A percentile compares a stretch with the other conserved stretches of the same genome.
Evolutionary conservation across 2,888 invertebrate genomes (phyloP).

Genomic region (Pachymerium ferrugineum): DNA sequence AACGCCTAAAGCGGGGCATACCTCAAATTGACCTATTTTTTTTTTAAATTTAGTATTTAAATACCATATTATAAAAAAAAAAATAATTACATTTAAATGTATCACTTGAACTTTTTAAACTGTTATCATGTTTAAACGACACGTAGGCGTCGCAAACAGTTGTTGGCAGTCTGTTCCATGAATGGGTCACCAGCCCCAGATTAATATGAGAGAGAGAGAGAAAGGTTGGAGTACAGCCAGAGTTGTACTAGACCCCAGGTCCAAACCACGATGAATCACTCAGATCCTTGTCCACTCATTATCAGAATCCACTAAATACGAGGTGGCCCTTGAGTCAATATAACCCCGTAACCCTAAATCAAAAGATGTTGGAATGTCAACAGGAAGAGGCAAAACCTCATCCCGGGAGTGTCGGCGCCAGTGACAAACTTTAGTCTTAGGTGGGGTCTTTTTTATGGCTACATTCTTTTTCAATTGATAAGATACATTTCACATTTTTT

Average conservation of each 20-base stretch:
- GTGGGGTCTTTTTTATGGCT: background rate
- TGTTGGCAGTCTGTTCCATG: background rate
- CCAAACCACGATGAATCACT: too few relatives aligned
- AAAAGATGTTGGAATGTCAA: background rate
- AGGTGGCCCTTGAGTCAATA: too few relatives aligned
- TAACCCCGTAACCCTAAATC: too few relatives aligned
- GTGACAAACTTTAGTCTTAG: background rate
- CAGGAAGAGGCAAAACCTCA: constrained; percentile 9
- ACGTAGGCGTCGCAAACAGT: background rate
- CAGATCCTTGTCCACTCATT: too few relatives aligned
- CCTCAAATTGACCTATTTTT: background rate
- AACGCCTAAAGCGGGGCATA: too few relatives aligned
- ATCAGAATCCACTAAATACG: too few relatives aligned
- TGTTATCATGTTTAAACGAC: background rate
- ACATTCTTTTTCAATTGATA: background rate
- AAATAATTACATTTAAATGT: too few relatives aligned
- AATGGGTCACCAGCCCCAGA: background rate
- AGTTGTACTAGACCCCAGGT: background rate
- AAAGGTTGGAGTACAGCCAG: background rate
- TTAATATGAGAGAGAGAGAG: background rate
- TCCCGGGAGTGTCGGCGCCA: constrained; percentile 3
- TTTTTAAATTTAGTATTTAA: background rate
- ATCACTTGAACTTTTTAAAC: background rate
- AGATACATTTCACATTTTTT: background rate
- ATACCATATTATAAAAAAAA: background rate